These are phyloP conservation scores for Recurvirostra avosetta DNA, from an alignment of 2,113 vertebrate genomes.

Conservation along the genomic window DNA sequence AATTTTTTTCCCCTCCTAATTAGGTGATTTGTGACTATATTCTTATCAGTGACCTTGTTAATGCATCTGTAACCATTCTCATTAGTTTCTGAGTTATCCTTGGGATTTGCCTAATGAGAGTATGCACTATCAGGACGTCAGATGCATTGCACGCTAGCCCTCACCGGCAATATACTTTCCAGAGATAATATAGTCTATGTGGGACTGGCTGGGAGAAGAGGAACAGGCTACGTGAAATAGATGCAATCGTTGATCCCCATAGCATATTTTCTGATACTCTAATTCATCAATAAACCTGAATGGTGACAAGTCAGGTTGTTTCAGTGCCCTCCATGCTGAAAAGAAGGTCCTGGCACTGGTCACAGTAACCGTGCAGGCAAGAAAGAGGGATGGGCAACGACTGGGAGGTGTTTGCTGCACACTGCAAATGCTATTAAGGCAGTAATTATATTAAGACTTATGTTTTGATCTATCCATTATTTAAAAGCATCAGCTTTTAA, in stretches of 20 bases:
- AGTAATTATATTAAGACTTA: background rate
- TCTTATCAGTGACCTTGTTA: slow-evolving; percentile 55
- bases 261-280: background rate
- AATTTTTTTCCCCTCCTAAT: background rate
- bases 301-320: background rate
- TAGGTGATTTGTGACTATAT: slow-evolving; percentile 52
- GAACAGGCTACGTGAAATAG: background rate
- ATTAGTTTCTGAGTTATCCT: slow-evolving; percentile 38
- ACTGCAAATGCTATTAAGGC: background rate
- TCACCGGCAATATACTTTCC: background rate
- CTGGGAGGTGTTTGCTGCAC: background rate
- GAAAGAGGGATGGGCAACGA: background rate
- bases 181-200: background rate
- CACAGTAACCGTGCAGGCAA: background rate
- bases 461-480: background rate
- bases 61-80: slow-evolving; percentile 41
- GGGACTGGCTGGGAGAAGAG: background rate
- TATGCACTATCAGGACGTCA: background rate
- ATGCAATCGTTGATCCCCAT: background rate
- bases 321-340: accelerated
- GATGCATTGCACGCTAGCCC: background rate
- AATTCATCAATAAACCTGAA: background rate
- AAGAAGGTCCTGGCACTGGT: background rate
- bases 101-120: slow-evolving; percentile 52
- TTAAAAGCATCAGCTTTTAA: background rate